A percentile compares a stretch with the other conserved stretches of the same genome.
phyloP scores from a whole-genome alignment of 2,113 vertebrate genomes.

The Galbula dea region DNA sequence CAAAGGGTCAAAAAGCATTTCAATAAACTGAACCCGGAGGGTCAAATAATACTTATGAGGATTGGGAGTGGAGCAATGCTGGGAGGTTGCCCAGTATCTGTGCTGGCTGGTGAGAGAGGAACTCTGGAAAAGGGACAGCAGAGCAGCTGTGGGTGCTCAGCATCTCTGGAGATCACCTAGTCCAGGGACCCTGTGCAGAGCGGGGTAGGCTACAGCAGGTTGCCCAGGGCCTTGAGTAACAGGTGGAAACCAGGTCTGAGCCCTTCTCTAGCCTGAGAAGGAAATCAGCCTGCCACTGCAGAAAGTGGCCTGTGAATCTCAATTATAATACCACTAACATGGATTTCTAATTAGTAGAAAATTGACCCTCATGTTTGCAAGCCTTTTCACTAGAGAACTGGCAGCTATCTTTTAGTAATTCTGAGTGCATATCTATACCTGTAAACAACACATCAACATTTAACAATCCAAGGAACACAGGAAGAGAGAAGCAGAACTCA shows the following conservation, averaged over 20 bases:
- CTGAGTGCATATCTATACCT: not conserved
- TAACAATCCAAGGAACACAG: not conserved
- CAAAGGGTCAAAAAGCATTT: not conserved
- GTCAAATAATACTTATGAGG: not conserved
- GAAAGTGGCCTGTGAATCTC: not conserved
- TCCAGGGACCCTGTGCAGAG: not conserved
- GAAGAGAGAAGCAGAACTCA: not conserved
- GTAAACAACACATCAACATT: not conserved
- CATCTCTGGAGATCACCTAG: not conserved
- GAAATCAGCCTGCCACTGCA: not conserved
- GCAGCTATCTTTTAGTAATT: not conserved
- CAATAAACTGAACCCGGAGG: not conserved
- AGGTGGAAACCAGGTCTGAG: not conserved
- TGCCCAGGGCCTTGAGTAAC: not conserved
- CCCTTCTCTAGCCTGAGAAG: not conserved
- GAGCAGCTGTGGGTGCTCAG: accelerated
- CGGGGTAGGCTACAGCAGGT: not conserved
- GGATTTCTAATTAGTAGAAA: not conserved
- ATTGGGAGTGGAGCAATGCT: not conserved
- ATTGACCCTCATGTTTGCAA: not conserved
- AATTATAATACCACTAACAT: not conserved
- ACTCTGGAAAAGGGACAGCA: not conserved
- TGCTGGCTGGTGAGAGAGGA: not conserved
- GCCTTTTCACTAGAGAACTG: not conserved
- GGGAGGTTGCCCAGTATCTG: not conserved